Base-by-base conservation (phyloP, 2,888 invertebrate species). In the Acronicta alni region DNA sequence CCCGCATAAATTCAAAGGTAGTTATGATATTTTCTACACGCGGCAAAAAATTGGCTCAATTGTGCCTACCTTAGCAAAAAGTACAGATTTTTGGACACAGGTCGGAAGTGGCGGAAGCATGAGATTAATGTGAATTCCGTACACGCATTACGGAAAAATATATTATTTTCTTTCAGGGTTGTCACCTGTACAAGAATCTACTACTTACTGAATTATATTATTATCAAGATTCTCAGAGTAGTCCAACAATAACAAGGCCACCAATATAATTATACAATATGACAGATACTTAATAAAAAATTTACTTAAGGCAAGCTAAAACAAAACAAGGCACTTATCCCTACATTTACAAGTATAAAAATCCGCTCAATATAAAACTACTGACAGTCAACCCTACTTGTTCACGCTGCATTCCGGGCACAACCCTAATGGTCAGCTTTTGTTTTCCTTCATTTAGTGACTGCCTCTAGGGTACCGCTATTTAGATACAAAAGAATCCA, bases 361-460 rank as follows among this genome's bases (percentile, higher is more conserved):
- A 32, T 23, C 32, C 14, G 17, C 46, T 54, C 1, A 51, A 32
- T 54, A 55, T 16, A 15, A 35, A 23, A 17, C 26, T 32, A 0
- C 35, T 23, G 35, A 43, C 8, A 43, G 74, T 18, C 74, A 81
- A 37, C 82, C 81, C 79, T 82, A 43, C 45, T 59, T 60, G 16
- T 59, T 67, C 55, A 49, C 59, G 46, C 59, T 68, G 70, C 79
- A 84, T 83, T 88, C 75, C 69, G 72, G 77, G 77, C 73, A 57
- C 83, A 87, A 67, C 85, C 84, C 84, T 89, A 89, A 89, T 88
- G 86, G 85, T 59, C 57, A 77, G 82, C 83, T 86, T 88, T 90
- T 90, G 90, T 90, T 90, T 89, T 89, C 86, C 89, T 87, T 89
- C 85, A 87, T 89, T 86, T 85, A 82, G 79, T 82, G 72, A 76